These are phyloP conservation scores for Manis javanica DNA, from an alignment of 2,797 vertebrate species.

Conservation along the genomic window DNA sequence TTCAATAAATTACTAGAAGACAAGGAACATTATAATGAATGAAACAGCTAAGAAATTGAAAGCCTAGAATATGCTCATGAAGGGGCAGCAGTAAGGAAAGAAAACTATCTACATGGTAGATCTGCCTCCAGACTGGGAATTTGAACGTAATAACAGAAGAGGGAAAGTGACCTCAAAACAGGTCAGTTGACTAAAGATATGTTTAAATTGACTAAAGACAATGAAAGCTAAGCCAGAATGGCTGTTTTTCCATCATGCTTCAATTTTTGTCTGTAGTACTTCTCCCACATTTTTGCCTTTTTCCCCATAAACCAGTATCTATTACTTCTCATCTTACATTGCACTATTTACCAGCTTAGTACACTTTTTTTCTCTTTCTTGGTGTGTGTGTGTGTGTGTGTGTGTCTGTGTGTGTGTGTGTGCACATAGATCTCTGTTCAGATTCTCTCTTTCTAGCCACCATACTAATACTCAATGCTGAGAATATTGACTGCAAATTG, in stretches of 20 bases:
- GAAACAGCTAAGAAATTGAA: not conserved
- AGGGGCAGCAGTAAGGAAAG: not conserved
- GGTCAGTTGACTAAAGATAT: not conserved
- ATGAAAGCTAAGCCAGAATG: not conserved
- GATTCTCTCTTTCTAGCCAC: too few species aligned
- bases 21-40: not conserved
- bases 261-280: not conserved
- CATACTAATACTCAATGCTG: too few species aligned
- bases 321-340: not conserved
- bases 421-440: not conserved
- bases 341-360: too few species aligned
- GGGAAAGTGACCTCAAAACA: not conserved
- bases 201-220: too few species aligned
- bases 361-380: too few species aligned
- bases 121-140: not conserved
- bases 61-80: not conserved
- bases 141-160: too few species aligned
- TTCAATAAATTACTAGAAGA: not conserved
- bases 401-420: too few species aligned
- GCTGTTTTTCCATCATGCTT: not conserved
- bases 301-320: not conserved
- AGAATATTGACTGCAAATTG: too few species aligned
- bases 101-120: not conserved
- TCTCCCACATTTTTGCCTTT: not conserved
- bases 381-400: not conserved